Evolutionary conservation across 2,113 vertebrate species (phyloP).

Genomic region (Pluvialis apricaria): DNA sequence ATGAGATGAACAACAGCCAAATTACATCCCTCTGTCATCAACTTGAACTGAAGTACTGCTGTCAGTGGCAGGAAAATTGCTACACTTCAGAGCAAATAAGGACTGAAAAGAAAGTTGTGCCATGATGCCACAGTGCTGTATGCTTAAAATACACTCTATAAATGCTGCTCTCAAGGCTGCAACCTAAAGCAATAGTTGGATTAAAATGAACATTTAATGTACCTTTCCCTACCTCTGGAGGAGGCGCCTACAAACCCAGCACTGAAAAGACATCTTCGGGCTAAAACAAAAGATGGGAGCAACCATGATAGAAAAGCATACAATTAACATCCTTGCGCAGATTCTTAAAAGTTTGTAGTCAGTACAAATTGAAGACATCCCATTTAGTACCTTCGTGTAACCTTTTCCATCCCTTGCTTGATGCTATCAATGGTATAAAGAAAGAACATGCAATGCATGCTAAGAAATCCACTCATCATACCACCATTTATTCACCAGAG

Average conservation of each 20-base stretch:
- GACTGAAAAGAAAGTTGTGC: slow-evolving; percentile 15
- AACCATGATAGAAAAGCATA: neutral
- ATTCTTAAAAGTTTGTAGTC: neutral
- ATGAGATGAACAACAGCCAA: slow-evolving; percentile 34
- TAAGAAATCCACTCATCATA: neutral
- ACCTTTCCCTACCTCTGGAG: neutral
- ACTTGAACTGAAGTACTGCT: slow-evolving; percentile 22
- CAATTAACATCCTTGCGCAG: neutral
- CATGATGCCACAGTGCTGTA: neutral
- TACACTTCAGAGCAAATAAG: slow-evolving; percentile 38
- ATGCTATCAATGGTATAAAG: neutral
- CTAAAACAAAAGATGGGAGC: neutral
- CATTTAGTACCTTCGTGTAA: neutral
- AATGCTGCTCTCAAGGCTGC: neutral
- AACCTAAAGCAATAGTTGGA: neutral
- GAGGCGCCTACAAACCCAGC: neutral
- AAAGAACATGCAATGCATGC: neutral
- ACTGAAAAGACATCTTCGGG: neutral
- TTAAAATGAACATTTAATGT: neutral
- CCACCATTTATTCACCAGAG: neutral
- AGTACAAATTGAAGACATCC: neutral
- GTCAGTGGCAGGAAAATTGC: slow-evolving; percentile 52
- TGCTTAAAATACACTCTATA: neutral
- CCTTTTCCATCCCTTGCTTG: neutral
- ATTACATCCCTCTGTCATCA: slow-evolving; percentile 46